Evolutionary conservation across 2,113 vertebrate species (phyloP).

Genomic region (Ranitomeya variabilis): DNA sequence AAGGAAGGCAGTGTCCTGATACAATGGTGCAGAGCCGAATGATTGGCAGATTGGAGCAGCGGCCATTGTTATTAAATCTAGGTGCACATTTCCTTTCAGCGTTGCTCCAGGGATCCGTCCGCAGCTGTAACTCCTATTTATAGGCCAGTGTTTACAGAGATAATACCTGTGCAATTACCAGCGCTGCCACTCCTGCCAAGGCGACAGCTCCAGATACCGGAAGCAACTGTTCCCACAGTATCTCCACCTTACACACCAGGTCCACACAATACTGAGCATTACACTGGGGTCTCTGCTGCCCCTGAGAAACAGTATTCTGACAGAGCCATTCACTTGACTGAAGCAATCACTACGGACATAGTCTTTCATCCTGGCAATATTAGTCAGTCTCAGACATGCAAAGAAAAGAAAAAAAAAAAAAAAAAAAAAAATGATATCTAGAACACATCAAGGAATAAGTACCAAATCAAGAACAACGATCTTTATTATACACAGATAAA

Average conservation of each 20-base stretch:
- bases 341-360: too few relatives aligned
- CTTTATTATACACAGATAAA: too few relatives aligned
- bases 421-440: too few relatives aligned
- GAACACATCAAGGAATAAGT: too few relatives aligned
- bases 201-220: neutral
- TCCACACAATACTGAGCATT: too few relatives aligned
- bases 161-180: constrained; percentile 36
- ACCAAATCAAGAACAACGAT: too few relatives aligned
- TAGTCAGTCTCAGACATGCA: too few relatives aligned
- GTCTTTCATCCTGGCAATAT: too few relatives aligned
- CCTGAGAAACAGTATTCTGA: too few relatives aligned
- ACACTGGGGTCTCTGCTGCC: too few relatives aligned
- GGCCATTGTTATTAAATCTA: constrained; percentile 1
- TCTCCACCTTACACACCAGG: neutral
- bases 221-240: neutral
- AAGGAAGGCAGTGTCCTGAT: neutral
- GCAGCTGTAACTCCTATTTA: constrained; percentile 14
- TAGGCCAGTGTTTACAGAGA: constrained; percentile 36
- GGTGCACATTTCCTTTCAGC: constrained; percentile 6
- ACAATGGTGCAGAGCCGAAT: neutral
- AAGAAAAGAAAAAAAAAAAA: too few relatives aligned
- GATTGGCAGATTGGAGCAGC: neutral
- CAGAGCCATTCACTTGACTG: too few relatives aligned
- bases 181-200: constrained; percentile 12
- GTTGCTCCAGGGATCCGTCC: constrained; percentile 31